These are phyloP conservation scores for Mnemiopsis leidyi DNA, from an alignment of 37 sponge, comb jelly and placozoan species.

Conservation along the genomic window DNA sequence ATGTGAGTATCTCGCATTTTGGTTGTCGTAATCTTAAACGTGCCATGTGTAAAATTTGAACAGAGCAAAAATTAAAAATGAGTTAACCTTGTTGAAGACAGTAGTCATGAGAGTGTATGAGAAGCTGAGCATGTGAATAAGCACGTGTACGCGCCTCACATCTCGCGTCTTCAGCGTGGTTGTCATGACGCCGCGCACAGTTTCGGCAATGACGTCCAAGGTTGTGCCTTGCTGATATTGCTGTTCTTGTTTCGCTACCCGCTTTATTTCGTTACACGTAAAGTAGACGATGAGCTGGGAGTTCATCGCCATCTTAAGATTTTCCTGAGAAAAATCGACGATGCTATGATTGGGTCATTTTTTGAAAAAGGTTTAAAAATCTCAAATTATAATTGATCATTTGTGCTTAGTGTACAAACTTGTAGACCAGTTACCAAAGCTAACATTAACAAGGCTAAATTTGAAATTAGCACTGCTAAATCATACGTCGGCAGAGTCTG, in stretches of 20 bases:
- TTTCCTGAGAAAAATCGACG: neutral
- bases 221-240: neutral
- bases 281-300: constrained; percentile 43
- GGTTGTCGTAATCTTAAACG: too few relatives aligned
- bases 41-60: too few relatives aligned
- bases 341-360: neutral
- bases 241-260: constrained; percentile 7
- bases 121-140: constrained; percentile 42
- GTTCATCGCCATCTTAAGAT: neutral
- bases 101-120: constrained; percentile 10
- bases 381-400: too few relatives aligned
- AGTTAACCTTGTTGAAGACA: constrained; percentile 8
- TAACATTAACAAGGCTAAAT: too few relatives aligned
- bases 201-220: neutral
- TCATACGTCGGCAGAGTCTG: neutral
- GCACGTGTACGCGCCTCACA: constrained; percentile 28
- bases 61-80: too few relatives aligned
- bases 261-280: constrained; percentile 21
- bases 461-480: too few relatives aligned
- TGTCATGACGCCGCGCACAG: neutral
- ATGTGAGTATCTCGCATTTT: too few relatives aligned
- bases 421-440: too few relatives aligned
- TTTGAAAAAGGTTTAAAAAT: too few relatives aligned
- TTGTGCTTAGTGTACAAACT: too few relatives aligned
- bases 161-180: neutral